Percentiles rank a stretch among this genome's conserved stretches.
phyloP scores from a whole-genome alignment of 2,113 vertebrate species.

The Leucopsar rothschildi region DNA sequence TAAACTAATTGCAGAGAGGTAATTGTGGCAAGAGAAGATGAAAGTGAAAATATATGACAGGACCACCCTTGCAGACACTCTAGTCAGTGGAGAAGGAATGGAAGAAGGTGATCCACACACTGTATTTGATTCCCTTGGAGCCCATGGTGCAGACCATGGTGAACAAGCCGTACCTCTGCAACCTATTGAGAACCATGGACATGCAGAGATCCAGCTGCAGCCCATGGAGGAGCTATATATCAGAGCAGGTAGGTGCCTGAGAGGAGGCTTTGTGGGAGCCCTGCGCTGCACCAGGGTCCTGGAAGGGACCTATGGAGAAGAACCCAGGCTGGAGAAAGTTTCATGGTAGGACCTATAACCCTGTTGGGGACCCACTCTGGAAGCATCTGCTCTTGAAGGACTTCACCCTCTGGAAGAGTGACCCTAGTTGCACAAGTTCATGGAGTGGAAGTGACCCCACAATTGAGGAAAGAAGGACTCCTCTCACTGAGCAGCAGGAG shows the following conservation, averaged over 20 bases:
- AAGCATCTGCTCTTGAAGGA: not conserved
- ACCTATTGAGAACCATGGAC: not conserved
- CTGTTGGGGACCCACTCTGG: no score
- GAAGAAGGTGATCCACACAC: not conserved
- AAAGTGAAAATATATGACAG: not conserved
- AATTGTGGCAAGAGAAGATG: not conserved
- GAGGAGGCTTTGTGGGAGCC: not conserved
- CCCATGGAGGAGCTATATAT: not conserved
- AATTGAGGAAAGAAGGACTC: fast-evolving
- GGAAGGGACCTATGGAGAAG: not conserved
- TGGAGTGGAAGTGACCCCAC: fast-evolving
- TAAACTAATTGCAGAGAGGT: not conserved
- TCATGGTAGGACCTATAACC: not conserved
- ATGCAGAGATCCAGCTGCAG: not conserved
- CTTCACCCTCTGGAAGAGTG: not conserved
- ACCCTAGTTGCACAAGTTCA: not conserved
- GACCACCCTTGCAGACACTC: not conserved
- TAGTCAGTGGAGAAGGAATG: not conserved
- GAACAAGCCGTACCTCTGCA: not conserved
- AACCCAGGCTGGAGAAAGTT: not conserved
- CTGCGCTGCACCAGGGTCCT: fast-evolving
- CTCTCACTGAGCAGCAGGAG: not conserved
- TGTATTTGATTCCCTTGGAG: not conserved
- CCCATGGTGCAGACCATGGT: not conserved
- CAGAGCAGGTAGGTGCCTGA: not conserved